Conservation (phyloP, 1,140 invertebrate genomes). For the Laupala kohalensis region DNA sequence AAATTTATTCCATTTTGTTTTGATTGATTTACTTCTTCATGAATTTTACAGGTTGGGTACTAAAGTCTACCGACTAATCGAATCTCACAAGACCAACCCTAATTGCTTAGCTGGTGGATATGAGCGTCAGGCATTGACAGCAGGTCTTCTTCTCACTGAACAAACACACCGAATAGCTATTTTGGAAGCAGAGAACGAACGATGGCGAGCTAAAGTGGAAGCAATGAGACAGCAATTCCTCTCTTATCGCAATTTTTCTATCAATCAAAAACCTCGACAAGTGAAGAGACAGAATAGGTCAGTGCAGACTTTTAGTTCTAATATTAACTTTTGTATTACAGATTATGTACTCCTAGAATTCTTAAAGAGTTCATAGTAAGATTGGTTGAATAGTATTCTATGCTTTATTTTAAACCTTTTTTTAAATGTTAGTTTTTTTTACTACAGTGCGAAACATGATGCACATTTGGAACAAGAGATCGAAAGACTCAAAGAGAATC, state of each 20-base stretch:
- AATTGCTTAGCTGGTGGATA: not conserved
- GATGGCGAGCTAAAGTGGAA: not conserved
- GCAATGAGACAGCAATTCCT: not conserved
- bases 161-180: not conserved
- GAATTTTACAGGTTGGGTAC: not conserved
- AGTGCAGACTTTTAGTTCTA: too few species aligned
- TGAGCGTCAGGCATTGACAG: not conserved
- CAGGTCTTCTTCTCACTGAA: not conserved
- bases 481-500: not conserved
- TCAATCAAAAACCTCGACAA: not conserved
- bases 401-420: too few species aligned
- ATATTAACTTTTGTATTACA: too few species aligned
- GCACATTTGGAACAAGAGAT: not conserved
- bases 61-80: not conserved
- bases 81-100: not conserved
- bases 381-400: too few species aligned
- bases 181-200: not conserved
- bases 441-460: too few species aligned
- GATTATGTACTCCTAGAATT: too few species aligned
- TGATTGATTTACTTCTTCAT: too few species aligned
- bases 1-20: too few species aligned
- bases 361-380: too few species aligned
- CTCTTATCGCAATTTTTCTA: not conserved
- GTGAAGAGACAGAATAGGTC: not conserved
- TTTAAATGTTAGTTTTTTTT: too few species aligned